Base-by-base conservation (phyloP, 2,113 vertebrate species). In the Varanus komodoensis region DNA sequence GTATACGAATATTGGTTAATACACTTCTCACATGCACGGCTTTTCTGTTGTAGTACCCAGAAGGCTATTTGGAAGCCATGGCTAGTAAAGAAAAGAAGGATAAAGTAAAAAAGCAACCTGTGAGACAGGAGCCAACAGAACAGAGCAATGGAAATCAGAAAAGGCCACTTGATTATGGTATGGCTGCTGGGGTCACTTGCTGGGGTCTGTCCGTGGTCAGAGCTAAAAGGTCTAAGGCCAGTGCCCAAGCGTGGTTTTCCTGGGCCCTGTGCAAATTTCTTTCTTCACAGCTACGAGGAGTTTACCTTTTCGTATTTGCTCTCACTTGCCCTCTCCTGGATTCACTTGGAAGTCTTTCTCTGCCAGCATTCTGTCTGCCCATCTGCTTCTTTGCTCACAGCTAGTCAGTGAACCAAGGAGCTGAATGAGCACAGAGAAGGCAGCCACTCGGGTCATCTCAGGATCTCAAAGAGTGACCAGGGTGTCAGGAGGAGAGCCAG, bases 81-180 rank as follows among this genome's bases (percentile, higher is more conserved):
- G 99, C 99, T 79, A 99, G 99, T 96, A 99, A 99, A 93, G 98
- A 98, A 89, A 99, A 98, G 95, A 98, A 98, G 94, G 98, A 99
- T 32, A 97, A 98, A 34, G 94, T 97, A 86, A 98, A 98, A 96
- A 98, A 98, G 93, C 97, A 98, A 89, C 88, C 95, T 27, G 96
- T 97, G 82, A 97, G 96, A 92, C 97, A 96, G 67, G 95, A 97
- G 89, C 96, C 96, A 92, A 97, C 94, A 95, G 97, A 91, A 79
- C 97, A 98, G 94, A 97, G 97, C 94, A 98, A 98, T 0, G 98
- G 97, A 93, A 97, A 96, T 94, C 97, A 98, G 96, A 98, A 99
- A 94, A 97, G 97, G 74, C 94, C 96, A 34, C 92, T 95, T 92
- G 95, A 97, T 82, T 97, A 96, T 92, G 98, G 98, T 99, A 96